Evolutionary conservation across 1,140 invertebrate species (phyloP).

Genomic region (Drosophila equinoxialis): DNA sequence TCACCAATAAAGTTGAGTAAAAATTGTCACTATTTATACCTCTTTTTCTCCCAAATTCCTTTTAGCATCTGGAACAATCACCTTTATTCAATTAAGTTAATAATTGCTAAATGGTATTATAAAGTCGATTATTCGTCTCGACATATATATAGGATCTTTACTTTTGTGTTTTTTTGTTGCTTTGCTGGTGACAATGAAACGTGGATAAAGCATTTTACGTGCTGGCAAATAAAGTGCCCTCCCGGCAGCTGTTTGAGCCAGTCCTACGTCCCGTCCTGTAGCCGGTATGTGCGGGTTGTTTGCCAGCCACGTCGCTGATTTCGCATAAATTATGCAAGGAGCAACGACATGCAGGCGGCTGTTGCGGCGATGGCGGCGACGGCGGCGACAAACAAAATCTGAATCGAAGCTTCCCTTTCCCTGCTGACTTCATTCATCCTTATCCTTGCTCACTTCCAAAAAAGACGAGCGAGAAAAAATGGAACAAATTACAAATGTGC

Average conservation of each 20-base stretch:
- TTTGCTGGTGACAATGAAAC: conserved; percentile 70
- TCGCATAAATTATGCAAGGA: conserved; percentile 78
- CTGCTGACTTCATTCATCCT: conserved; percentile 3
- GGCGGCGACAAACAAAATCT: conserved; percentile 18
- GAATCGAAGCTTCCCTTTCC: neutral
- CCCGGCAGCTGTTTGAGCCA: conserved; percentile 35
- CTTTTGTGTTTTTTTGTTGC: conserved; percentile 1
- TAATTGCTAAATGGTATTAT: neutral
- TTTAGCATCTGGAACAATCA: too few relatives aligned
- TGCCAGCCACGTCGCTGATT: conserved; percentile 68
- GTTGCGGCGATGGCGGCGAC: conserved; percentile 10
- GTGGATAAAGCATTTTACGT: conserved; percentile 80
- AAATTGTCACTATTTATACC: too few relatives aligned
- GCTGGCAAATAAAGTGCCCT: conserved; percentile 58
- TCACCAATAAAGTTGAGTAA: too few relatives aligned
- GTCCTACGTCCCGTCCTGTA: neutral
- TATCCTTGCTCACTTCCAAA: neutral
- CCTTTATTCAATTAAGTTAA: neutral
- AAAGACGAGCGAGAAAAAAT: conserved; percentile 12
- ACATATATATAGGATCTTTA: neutral
- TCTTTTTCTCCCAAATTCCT: too few relatives aligned
- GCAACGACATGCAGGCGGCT: conserved; percentile 46
- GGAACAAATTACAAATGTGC: conserved; percentile 68
- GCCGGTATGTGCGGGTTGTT: conserved; percentile 45
- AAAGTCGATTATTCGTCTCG: neutral